Base-by-base conservation (phyloP, 2,888 invertebrate species). In the Phrixothrix hirtus region DNA sequence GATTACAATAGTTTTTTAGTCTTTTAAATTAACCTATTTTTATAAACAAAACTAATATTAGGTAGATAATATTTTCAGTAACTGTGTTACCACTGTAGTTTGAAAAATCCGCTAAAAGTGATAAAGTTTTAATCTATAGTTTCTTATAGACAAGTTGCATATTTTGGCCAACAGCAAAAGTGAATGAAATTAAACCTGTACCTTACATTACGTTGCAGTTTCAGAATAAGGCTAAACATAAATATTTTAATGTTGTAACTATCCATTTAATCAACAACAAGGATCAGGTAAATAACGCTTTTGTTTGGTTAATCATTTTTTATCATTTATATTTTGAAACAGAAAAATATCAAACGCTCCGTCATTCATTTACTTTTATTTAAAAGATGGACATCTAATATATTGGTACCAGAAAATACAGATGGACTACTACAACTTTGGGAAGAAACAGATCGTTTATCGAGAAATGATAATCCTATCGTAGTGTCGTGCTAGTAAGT, bases 401-500 rank as follows among this genome's bases (percentile, higher is more conserved):
- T 62, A 37, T 31, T 56, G 43, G 31, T 62, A 37, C 64, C 69
- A 7, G 65, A 65, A 4, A 25, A 58, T n/a, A 57, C 58, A 9
- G 59, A 55, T 10, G 55, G 61, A 4, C 56, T 74, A 29, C 63
- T 72, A 4, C 53, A 61, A 2, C 37, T 73, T 9, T 70, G 70
- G 68, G 65, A 67, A 47, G 59, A 63, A 13, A 55, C 67, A 6
- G 63, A 71, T 35, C 63, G 56, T 35, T 58, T 66, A 1, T 56
- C 67, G 1, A 63, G 64, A 43, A 55, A 63, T 1, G 59, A 64
- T 1, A 60, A 60, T 21, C 68, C 69, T 1, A 61, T 66, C 7
- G 64, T 71, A 0, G 62, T 69, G 2, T 60, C 70, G 12, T 74
- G 73, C 65, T 64, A 69, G 74, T 74, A 62, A 63, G 65, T 57